Percentiles rank a stretch among this genome's conserved stretches.
Evolutionary conservation across 92 coral and sea anemone species (phyloP).

Genomic region (Zoanthus sociatus): DNA sequence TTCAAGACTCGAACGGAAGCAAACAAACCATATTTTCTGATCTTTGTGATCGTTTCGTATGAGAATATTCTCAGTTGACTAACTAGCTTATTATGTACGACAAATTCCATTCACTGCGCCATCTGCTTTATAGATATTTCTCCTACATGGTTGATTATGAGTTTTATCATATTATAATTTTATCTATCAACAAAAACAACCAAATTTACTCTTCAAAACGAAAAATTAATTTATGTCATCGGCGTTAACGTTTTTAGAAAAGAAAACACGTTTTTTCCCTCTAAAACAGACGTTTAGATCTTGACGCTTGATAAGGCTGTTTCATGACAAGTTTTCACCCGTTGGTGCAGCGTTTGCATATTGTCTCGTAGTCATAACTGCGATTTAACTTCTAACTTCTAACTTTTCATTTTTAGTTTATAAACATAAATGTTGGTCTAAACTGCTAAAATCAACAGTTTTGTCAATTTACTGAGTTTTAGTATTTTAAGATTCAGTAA

Average conservation of each 20-base stretch:
- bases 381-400: neutral
- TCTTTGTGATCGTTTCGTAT: neutral
- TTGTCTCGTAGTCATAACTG: neutral
- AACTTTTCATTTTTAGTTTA: neutral
- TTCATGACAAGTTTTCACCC: too few species aligned
- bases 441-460: neutral
- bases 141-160: neutral
- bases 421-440: neutral
- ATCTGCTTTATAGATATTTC: neutral
- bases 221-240: conserved; percentile 48
- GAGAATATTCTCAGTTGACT: neutral
- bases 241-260: conserved; percentile 18
- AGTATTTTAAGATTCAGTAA: neutral
- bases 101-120: neutral
- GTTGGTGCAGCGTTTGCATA: neutral
- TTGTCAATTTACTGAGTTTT: neutral
- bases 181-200: conserved; percentile 40
- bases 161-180: neutral
- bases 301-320: neutral
- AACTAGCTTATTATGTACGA: neutral
- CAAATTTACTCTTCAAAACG: conserved; percentile 17
- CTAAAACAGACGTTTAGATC: neutral
- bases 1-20: conserved; percentile 37
- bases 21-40: neutral
- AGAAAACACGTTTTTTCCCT: neutral